phyloP scores from a whole-genome alignment of 1,140 invertebrate genomes.

The Drosophila varians region DNA sequence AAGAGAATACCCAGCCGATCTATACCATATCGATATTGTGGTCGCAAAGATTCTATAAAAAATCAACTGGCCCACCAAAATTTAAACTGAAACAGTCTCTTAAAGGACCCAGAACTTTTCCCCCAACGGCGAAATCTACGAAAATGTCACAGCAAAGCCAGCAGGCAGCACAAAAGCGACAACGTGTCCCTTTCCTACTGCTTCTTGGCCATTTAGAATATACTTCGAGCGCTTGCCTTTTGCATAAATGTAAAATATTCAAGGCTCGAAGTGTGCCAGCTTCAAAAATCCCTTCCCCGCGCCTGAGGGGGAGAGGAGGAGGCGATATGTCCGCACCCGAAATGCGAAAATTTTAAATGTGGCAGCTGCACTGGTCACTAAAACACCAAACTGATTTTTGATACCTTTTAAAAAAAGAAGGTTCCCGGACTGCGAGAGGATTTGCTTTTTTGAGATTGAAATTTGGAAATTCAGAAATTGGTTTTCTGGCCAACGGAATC shows the following conservation, averaged over 20 bases:
- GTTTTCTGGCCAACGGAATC: neutral
- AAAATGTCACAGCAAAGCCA: slow-evolving; percentile 67
- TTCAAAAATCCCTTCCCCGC: slow-evolving; percentile 43
- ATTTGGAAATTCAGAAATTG: neutral
- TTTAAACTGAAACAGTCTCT: neutral
- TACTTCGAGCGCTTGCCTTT: slow-evolving; percentile 42
- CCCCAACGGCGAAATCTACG: slow-evolving; percentile 39
- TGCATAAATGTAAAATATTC: slow-evolving; percentile 77
- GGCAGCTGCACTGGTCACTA: slow-evolving; percentile 46
- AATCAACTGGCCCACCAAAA: neutral
- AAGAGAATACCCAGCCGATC: neutral
- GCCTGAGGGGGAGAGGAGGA: neutral
- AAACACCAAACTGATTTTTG: neutral
- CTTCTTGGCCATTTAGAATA: slow-evolving; percentile 56
- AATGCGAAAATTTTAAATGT: slow-evolving; percentile 54
- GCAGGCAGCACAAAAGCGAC: slow-evolving; percentile 61
- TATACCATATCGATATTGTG: too few relatives aligned
- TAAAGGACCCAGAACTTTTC: neutral
- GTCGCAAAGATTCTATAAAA: neutral
- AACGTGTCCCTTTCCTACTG: slow-evolving; percentile 43
- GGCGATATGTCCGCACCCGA: slow-evolving; percentile 58
- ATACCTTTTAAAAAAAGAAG: neutral
- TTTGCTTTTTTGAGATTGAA: neutral
- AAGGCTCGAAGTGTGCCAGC: slow-evolving; percentile 67
- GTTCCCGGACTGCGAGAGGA: too few relatives aligned